A percentile compares a stretch with the other conserved stretches of the same genome.
phyloP scores from a whole-genome alignment of 2,113 vertebrate species.

The Daphoenositta chrysoptera region DNA sequence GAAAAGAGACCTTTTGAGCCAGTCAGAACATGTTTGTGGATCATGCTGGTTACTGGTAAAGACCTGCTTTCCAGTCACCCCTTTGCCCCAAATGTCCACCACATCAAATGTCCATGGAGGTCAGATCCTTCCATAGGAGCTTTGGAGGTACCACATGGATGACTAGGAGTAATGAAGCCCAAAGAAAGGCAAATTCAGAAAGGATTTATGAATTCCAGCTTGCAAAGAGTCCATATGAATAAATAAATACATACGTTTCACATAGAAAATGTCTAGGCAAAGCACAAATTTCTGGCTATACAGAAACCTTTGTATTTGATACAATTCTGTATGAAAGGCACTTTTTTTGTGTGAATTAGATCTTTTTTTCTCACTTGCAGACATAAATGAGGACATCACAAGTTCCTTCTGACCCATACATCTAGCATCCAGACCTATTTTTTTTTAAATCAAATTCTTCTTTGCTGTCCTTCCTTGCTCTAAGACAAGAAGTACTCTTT shows the following conservation, averaged over 20 bases:
- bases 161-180: not conserved
- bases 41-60: not conserved
- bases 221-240: fast-evolving
- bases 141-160: not conserved
- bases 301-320: not conserved
- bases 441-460: not conserved
- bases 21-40: not conserved
- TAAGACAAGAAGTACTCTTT: not conserved
- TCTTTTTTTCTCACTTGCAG: not conserved
- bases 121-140: not conserved
- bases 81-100: not conserved
- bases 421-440: not conserved
- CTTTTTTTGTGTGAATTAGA: not conserved
- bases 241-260: not conserved
- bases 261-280: not conserved
- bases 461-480: not conserved
- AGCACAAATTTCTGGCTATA: not conserved
- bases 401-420: not conserved
- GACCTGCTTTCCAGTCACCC: not conserved
- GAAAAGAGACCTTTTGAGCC: not conserved
- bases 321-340: not conserved
- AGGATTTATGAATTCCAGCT: not conserved
- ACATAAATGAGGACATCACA: not conserved
- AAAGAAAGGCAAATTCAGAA: not conserved
- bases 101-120: not conserved